Conservation (phyloP, 2,113 vertebrate genomes). For the Agelaius phoeniceus region DNA sequence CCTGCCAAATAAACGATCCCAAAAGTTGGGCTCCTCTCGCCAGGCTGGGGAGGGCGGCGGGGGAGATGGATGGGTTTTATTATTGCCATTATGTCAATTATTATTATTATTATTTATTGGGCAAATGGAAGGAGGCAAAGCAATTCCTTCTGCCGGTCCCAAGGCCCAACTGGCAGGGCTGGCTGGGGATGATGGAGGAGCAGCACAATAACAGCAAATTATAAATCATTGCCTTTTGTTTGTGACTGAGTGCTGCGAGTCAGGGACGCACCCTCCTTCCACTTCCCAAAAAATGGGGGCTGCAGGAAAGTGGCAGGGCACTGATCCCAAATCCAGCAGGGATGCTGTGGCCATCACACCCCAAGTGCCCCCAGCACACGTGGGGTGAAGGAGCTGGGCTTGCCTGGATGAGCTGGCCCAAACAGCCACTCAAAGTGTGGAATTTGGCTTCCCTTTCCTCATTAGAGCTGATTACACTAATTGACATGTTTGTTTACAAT, state of each 20-base stretch:
- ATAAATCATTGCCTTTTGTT: constrained; percentile 75
- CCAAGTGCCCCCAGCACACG: rapidly evolving
- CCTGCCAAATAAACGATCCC: constrained; percentile 42
- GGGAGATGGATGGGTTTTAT: constrained; percentile 63
- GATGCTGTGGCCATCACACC: neutral
- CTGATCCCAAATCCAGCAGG: neutral
- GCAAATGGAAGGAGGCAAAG: constrained; percentile 9
- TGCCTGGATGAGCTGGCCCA: neutral
- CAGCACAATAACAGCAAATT: constrained; percentile 64
- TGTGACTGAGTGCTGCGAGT: neutral
- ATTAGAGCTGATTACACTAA: constrained; percentile 60
- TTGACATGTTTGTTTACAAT: constrained; percentile 40
- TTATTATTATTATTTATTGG: constrained; percentile 64
- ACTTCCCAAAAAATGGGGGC: neutral
- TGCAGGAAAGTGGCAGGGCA: neutral
- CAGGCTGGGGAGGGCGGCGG: neutral
- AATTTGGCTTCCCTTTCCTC: constrained; percentile 39
- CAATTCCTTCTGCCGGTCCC: constrained; percentile 20
- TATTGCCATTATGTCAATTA: constrained; percentile 53
- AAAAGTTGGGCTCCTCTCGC: constrained; percentile 15
- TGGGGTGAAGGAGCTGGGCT: neutral
- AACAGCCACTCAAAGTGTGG: neutral
- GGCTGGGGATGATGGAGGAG: constrained; percentile 25
- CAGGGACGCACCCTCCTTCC: constrained; percentile 19
- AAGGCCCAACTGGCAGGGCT: constrained; percentile 34